Percentiles rank a stretch among this genome's conserved stretches.
Conservation (phyloP, 2,888 invertebrate species). For the Atethmia centrago region DNA sequence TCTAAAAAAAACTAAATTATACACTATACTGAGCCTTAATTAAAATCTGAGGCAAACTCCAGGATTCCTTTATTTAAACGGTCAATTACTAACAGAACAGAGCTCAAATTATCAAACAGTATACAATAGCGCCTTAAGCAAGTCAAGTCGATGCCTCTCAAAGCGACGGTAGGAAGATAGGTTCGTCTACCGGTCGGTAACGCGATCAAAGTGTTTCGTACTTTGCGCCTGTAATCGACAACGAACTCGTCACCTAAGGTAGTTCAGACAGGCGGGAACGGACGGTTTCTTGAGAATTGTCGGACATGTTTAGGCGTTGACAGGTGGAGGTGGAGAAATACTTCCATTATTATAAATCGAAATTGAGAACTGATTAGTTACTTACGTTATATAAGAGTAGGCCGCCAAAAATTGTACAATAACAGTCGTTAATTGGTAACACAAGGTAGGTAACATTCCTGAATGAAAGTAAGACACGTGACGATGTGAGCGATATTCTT, state of each 20-base stretch:
- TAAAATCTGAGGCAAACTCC: conserved; percentile 42
- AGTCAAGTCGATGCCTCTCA: conserved; percentile 75
- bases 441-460: too few species aligned
- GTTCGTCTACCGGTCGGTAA: conserved; percentile 74
- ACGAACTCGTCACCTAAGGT: conserved; percentile 63
- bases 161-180: conserved; percentile 49
- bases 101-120: conserved; percentile 72
- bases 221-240: conserved; percentile 76
- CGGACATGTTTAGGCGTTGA: conserved; percentile 19
- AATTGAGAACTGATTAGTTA: not conserved
- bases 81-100: conserved; percentile 57
- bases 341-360: not conserved
- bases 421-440: too few species aligned
- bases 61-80: conserved; percentile 51
- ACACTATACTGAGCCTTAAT: conserved; percentile 1
- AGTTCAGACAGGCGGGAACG: conserved; percentile 52
- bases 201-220: conserved; percentile 79
- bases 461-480: too few species aligned
- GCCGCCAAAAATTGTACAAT: too few species aligned
- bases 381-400: too few species aligned
- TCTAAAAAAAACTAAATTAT: too few species aligned
- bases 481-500: too few species aligned
- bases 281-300: conserved; percentile 13
- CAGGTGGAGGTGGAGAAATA: conserved; percentile 19
- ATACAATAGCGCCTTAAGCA: conserved; percentile 71